These are phyloP conservation scores for Drosophila sp. DNA, from an alignment of 1,140 invertebrate species.

Conservation along the genomic window DNA sequence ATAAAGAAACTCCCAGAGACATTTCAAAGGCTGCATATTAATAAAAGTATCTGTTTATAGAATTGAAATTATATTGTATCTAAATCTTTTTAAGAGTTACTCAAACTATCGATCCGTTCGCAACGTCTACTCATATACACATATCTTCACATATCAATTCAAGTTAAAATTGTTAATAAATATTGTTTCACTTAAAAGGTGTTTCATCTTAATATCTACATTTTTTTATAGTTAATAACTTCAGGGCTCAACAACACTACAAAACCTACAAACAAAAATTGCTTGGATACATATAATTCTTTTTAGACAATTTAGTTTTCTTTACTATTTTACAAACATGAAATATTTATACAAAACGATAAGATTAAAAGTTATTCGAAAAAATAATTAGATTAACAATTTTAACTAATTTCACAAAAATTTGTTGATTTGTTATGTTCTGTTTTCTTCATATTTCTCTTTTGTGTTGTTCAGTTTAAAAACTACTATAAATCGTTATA, in stretches of 20 bases:
- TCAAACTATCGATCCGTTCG: constrained; percentile 6
- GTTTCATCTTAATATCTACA: constrained; percentile 56
- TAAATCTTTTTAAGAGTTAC: constrained; percentile 15
- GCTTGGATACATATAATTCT: constrained; percentile 22
- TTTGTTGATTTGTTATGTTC: constrained; percentile 16
- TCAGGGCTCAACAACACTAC: constrained; percentile 59
- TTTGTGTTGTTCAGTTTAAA: constrained; percentile 67
- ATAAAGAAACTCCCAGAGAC: background rate
- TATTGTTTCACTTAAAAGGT: constrained; percentile 43
- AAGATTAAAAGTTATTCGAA: constrained; percentile 26
- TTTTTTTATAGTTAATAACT: constrained; percentile 62
- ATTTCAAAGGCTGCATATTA: constrained; percentile 3
- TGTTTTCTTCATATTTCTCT: constrained; percentile 35
- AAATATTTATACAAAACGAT: constrained; percentile 36
- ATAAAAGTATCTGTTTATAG: background rate
- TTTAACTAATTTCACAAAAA: constrained; percentile 48
- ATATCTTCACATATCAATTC: constrained; percentile 14
- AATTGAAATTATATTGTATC: constrained; percentile 14
- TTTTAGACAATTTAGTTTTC: constrained; percentile 19
- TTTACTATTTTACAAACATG: constrained; percentile 46
- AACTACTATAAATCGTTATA: constrained; percentile 75
- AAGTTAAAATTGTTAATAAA: constrained; percentile 48
- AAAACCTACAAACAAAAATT: constrained; percentile 61
- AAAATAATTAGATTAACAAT: constrained; percentile 28
- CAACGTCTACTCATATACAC: constrained; percentile 20